A percentile compares a stretch with the other conserved stretches of the same genome.
These are phyloP conservation scores for Chironomus striatipennis DNA, from an alignment of 1,140 invertebrate genomes.

Conservation along the genomic window DNA sequence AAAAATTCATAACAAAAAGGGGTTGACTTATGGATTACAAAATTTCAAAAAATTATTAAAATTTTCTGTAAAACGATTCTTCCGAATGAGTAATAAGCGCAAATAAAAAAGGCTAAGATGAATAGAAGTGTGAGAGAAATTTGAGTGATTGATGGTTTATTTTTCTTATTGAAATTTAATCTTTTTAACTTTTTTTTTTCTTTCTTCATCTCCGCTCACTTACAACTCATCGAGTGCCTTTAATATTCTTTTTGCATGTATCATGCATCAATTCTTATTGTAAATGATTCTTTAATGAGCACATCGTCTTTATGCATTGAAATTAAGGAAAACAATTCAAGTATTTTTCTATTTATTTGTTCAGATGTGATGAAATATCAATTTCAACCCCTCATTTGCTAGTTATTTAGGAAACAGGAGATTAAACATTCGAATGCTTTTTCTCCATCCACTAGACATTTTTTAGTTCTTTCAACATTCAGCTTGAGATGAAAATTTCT, in stretches of 20 bases:
- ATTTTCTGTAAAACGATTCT: too few species aligned
- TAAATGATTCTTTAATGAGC: conserved; percentile 14
- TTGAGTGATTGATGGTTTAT: neutral
- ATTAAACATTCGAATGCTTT: neutral
- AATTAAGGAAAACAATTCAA: neutral
- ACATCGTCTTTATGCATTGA: neutral
- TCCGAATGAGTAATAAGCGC: too few species aligned
- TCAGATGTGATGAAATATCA: conserved; percentile 1
- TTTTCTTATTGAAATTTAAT: conserved; percentile 15
- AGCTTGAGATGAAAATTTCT: neutral
- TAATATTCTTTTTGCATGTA: conserved; percentile 14
- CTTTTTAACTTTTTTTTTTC: neutral
- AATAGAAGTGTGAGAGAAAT: neutral
- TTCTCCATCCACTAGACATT: neutral
- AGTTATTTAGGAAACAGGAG: neutral
- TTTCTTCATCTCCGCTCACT: neutral
- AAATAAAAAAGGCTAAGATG: too few species aligned
- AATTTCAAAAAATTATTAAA: too few species aligned
- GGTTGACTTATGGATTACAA: too few species aligned
- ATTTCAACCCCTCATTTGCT: neutral
- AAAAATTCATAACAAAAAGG: too few species aligned
- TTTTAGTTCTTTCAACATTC: neutral
- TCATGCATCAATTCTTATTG: neutral
- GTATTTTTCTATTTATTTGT: neutral
- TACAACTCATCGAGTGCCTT: neutral